Conservation (phyloP, 2,797 vertebrate genomes). For the Crotalus adamanteus region DNA sequence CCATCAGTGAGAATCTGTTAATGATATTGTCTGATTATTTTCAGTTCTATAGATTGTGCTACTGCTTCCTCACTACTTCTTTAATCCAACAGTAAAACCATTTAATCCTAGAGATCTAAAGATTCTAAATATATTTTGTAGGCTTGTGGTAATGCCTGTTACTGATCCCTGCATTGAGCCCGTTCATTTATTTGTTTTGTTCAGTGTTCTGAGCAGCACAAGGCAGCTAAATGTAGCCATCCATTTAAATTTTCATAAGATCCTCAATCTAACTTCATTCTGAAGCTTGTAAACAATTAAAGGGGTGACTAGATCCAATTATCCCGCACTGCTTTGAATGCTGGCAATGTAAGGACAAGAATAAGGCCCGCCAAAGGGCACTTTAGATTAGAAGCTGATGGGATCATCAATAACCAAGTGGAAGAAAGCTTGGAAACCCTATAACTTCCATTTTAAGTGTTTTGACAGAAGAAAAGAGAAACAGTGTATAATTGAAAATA, state of each 20-base stretch:
- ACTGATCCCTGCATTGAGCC: neutral
- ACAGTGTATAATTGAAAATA: neutral
- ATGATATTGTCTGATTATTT: neutral
- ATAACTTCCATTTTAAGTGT: neutral
- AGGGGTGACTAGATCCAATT: neutral
- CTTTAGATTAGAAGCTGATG: neutral
- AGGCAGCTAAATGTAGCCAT: neutral
- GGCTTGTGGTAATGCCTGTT: neutral
- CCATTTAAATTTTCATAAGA: neutral
- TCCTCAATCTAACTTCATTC: neutral
- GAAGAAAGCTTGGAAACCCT: neutral
- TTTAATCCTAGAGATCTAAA: neutral
- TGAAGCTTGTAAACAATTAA: neutral
- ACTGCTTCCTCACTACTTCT: conserved; percentile 42
- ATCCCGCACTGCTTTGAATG: neutral
- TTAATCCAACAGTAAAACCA: conserved; percentile 30
- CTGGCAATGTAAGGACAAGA: neutral
- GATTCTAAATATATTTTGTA: neutral
- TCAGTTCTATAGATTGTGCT: neutral
- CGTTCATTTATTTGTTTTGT: neutral
- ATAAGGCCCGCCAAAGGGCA: neutral
- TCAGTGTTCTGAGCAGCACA: neutral
- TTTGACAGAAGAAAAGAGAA: neutral
- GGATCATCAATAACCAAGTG: neutral
- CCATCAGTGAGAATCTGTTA: neutral